These are phyloP conservation scores for Crotalus tigris DNA, from an alignment of 2,113 vertebrate species.

Conservation along the genomic window DNA sequence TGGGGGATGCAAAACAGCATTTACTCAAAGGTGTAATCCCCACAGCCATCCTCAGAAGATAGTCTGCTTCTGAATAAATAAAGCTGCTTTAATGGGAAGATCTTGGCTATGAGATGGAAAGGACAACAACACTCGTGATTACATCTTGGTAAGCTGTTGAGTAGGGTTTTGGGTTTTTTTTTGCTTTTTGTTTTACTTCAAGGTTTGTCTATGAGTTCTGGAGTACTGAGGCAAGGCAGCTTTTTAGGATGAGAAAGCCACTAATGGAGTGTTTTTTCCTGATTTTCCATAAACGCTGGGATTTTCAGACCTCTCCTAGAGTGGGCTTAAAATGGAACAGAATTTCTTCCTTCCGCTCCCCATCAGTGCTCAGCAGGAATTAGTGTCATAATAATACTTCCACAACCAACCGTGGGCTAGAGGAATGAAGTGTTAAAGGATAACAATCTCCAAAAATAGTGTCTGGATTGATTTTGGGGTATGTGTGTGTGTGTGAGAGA, in stretches of 20 bases:
- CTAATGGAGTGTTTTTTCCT: background rate
- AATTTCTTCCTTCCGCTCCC: background rate
- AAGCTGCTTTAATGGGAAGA: background rate
- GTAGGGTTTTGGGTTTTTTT: too few relatives aligned
- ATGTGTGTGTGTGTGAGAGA: conserved; percentile 4
- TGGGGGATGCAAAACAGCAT: conserved; percentile 7
- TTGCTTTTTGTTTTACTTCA: background rate
- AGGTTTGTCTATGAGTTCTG: conserved; percentile 13
- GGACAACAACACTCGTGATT: conserved; percentile 7
- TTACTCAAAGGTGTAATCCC: conserved; percentile 45
- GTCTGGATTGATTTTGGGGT: conserved; percentile 18
- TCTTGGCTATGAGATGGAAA: conserved; percentile 24
- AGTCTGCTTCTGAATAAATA: conserved; percentile 31
- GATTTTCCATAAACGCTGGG: background rate
- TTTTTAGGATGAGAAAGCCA: background rate
- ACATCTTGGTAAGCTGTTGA: conserved; percentile 24
- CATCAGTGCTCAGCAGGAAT: conserved; percentile 29
- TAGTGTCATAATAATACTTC: conserved; percentile 15
- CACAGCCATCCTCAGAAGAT: background rate
- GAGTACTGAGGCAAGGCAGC: conserved; percentile 38
- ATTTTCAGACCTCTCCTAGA: background rate
- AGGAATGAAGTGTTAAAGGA: conserved; percentile 42
- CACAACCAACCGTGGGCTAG: conserved; percentile 22
- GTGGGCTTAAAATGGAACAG: fast-evolving
- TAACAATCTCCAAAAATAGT: conserved; percentile 32